Base-by-base conservation (phyloP, 2,113 vertebrate genomes). In the Tetrao urogallus region DNA sequence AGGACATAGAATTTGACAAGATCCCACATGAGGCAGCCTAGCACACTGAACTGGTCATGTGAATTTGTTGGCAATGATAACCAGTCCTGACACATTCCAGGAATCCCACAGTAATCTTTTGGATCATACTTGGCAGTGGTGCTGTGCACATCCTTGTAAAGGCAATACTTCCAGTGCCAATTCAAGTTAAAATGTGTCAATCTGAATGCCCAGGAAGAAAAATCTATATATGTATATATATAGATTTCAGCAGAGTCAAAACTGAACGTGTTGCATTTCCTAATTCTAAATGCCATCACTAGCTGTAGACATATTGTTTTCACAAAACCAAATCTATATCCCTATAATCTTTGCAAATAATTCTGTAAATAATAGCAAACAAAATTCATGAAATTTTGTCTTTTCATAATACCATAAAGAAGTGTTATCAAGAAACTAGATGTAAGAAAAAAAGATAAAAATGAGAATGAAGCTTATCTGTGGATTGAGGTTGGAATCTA, bases 221-320 rank as follows among this genome's bases (percentile, higher is more conserved):
- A 58, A 36, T 36, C 8, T 36, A 8, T 36, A 36, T 36, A 36
- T 36, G 8, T 36, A 36, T 36, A 36, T 36, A 36, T 36, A 36
- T 8, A 42, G 2, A 38, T 4, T 28, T 74, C 32, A 6, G 24
- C 36, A 85, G 34, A 76, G 58, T 38, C 34, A 82, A 73, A 86
- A 20, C 0, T 8, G 19, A 77, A 63, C 4, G 3, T 0, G 0
- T 45, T 85, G 73, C 20, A 17, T 52, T 87, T 4, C 6, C 64
- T 60, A 34, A 56, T 63, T 80, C 21, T 58, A 40, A 66, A 45
- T 38, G 28, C 2, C 6, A 72, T 22, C 4, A 20, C 4, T 61
- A 82, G 34, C 5, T 65, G 32, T 5, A 66, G 8, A 57, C 30
- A 60, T 48, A 60, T 43, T 0, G 5, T 60, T 83, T 90, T 57